Conservation (phyloP, 1,140 invertebrate genomes). For the Drosophila repletoides region DNA sequence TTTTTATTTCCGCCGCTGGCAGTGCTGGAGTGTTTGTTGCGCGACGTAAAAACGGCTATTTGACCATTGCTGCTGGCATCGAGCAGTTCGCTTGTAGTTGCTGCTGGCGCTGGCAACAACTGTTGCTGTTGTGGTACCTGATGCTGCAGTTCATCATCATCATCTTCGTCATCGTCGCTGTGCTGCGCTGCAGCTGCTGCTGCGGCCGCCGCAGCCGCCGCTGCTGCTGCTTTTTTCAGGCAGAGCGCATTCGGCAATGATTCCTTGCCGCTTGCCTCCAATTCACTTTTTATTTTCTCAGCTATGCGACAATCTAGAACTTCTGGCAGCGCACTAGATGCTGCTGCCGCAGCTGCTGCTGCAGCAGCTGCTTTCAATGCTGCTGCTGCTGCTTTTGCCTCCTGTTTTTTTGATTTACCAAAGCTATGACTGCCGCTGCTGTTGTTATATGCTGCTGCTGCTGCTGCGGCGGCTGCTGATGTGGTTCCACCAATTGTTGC, state of each 20-base stretch:
- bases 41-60: constrained; percentile 60
- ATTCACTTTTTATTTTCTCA: constrained; percentile 82
- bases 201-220: constrained; percentile 54
- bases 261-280: constrained; percentile 73
- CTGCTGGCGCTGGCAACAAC: constrained; percentile 22
- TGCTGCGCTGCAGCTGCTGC: constrained; percentile 25
- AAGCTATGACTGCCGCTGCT: constrained; percentile 13
- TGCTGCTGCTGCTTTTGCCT: constrained; percentile 62
- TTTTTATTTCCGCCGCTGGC: constrained; percentile 49
- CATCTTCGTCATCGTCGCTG: constrained; percentile 57
- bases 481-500: constrained; percentile 31
- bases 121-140: constrained; percentile 14
- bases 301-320: constrained; percentile 81
- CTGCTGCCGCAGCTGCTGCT: constrained; percentile 46
- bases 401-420: constrained; percentile 64
- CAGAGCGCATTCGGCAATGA: constrained; percentile 67
- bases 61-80: constrained; percentile 52
- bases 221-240: constrained; percentile 68
- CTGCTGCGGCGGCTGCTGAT: background rate
- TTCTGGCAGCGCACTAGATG: constrained; percentile 65
- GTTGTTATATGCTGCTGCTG: background rate
- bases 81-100: constrained; percentile 37
- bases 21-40: constrained; percentile 41
- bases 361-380: constrained; percentile 53
- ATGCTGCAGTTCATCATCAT: constrained; percentile 42